phyloP scores from a whole-genome alignment of 2,888 invertebrate species.

The Plebejus anna region DNA sequence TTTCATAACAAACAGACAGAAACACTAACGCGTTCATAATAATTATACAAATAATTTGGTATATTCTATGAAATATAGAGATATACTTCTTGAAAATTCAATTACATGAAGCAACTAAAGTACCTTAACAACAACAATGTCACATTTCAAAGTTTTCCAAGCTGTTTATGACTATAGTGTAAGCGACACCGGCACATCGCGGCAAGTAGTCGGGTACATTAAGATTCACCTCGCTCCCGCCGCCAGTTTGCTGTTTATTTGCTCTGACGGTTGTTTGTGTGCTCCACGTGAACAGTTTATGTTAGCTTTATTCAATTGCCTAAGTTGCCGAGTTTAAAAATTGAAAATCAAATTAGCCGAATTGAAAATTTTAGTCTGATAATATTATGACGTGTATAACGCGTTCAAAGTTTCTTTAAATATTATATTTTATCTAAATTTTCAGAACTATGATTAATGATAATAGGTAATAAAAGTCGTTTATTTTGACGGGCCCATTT shows the following conservation, averaged over 20 bases:
- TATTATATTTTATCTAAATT: too few relatives aligned
- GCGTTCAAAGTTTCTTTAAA: background rate
- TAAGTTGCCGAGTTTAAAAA: background rate
- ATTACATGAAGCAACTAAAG: background rate
- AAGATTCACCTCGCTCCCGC: conserved; percentile 18
- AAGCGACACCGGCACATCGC: background rate
- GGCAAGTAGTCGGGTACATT: conserved; percentile 6
- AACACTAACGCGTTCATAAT: too few relatives aligned
- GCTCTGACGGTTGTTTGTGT: conserved; percentile 22
- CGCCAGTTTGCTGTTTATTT: conserved; percentile 22
- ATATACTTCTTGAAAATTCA: background rate
- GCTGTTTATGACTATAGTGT: background rate
- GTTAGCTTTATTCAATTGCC: conserved; percentile 24
- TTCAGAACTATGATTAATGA: too few relatives aligned
- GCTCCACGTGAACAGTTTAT: conserved; percentile 24
- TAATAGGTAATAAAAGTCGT: too few relatives aligned
- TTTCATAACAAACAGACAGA: too few relatives aligned
- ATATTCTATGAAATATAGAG: too few relatives aligned
- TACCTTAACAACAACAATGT: background rate
- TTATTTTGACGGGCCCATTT: too few relatives aligned
- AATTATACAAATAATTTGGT: too few relatives aligned
- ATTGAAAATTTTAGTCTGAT: background rate
- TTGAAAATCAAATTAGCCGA: background rate
- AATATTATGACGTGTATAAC: background rate
- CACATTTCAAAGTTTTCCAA: background rate